Evolutionary conservation across 1,140 invertebrate genomes (phyloP).

Genomic region (Drosophila mauritiana): DNA sequence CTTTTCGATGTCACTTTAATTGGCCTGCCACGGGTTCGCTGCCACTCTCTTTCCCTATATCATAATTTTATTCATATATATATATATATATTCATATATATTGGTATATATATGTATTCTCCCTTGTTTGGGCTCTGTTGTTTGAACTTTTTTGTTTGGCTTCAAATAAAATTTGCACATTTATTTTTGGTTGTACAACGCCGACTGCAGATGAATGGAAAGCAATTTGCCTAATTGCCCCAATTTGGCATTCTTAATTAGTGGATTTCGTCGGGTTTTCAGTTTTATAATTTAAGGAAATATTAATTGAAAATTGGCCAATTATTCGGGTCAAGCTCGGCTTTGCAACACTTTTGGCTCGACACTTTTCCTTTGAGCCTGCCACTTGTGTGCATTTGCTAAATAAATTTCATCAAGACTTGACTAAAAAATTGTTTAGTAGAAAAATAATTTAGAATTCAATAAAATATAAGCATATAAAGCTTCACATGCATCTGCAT

Average conservation of each 20-base stretch:
- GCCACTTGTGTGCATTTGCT: neutral
- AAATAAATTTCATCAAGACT: constrained; percentile 9
- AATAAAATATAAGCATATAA: constrained; percentile 16
- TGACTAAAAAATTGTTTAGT: neutral
- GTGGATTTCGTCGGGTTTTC: constrained; percentile 28
- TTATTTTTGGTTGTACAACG: constrained; percentile 21
- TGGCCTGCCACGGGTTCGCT: constrained; percentile 13
- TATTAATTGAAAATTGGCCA: constrained; percentile 47
- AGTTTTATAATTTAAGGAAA: constrained; percentile 18
- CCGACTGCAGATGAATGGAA: constrained; percentile 8
- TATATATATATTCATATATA: neutral
- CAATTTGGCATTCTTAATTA: constrained; percentile 57
- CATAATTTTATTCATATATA: constrained; percentile 39
- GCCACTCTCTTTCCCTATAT: constrained; percentile 8
- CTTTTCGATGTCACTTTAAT: constrained; percentile 28
- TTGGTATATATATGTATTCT: neutral
- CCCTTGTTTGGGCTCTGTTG: neutral
- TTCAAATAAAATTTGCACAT: constrained; percentile 40
- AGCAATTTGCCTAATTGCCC: constrained; percentile 58
- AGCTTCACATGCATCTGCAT: constrained; percentile 2
- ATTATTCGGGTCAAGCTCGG: constrained; percentile 4
- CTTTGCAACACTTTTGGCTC: neutral
- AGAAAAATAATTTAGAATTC: constrained; percentile 7
- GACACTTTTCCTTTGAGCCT: neutral
- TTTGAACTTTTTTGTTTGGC: constrained; percentile 6